These are phyloP conservation scores for Notolabrus celidotus DNA, from an alignment of 2,797 vertebrate species.

Conservation along the genomic window DNA sequence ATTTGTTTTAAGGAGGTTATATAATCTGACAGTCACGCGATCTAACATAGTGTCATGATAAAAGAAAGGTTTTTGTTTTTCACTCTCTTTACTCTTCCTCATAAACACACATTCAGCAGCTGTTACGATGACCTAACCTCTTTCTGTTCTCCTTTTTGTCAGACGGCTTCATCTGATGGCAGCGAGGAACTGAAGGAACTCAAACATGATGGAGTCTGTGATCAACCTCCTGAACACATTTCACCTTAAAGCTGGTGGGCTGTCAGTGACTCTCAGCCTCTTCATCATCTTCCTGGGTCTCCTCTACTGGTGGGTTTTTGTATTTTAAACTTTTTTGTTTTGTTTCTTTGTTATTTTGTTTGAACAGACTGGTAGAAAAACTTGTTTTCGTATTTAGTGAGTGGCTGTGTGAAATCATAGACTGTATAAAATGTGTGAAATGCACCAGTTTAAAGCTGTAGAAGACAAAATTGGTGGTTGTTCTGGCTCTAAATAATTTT, in stretches of 20 bases:
- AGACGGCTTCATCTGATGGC: conserved; percentile 8
- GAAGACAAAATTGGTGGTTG: no score
- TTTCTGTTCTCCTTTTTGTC: neutral
- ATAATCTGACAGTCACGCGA: neutral
- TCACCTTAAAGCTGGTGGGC: conserved; percentile 52
- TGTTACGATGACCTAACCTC: neutral
- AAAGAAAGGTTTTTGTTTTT: neutral
- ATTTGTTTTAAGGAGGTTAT: neutral
- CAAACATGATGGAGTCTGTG: conserved; percentile 59
- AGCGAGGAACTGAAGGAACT: neutral
- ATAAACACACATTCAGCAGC: neutral
- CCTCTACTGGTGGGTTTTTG: conserved; percentile 82
- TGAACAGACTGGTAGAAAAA: no score
- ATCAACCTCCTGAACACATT: conserved; percentile 49
- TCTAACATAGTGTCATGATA: no score
- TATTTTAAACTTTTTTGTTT: no score
- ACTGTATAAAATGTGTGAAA: no score
- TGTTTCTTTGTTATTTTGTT: conserved; percentile 27
- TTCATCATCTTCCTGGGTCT: conserved; percentile 77
- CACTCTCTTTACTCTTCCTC: neutral
- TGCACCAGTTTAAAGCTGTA: no score
- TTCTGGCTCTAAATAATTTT: no score
- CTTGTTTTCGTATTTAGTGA: no score
- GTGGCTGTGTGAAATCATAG: no score
- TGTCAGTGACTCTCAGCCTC: conserved; percentile 71